Percentiles rank a stretch among this genome's conserved stretches.
phyloP scores from a whole-genome alignment of 2,888 invertebrate species.

The Thera britannica region DNA sequence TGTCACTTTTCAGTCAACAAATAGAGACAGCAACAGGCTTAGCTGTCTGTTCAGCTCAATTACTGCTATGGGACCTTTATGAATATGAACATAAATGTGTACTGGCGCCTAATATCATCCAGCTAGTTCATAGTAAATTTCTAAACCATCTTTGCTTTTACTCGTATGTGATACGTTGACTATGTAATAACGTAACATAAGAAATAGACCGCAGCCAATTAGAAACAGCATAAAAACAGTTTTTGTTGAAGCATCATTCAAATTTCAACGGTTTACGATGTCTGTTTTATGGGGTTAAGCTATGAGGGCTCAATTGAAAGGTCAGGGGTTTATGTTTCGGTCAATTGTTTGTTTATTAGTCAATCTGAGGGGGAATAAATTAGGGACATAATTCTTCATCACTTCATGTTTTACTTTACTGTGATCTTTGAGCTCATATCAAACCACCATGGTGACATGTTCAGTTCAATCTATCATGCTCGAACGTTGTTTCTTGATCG shows the following conservation, averaged over 20 bases:
- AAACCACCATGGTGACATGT: neutral
- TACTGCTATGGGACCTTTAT: too few relatives aligned
- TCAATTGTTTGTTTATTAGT: conserved; percentile 48
- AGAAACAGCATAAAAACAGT: neutral
- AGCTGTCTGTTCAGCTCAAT: too few relatives aligned
- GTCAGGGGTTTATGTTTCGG: conserved; percentile 51
- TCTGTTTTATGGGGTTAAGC: conserved; percentile 45
- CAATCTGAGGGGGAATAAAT: conserved; percentile 38
- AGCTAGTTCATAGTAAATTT: too few relatives aligned
- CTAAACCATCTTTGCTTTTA: too few relatives aligned
- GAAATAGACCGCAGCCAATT: neutral
- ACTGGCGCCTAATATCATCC: too few relatives aligned
- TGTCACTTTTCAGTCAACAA: too few relatives aligned
- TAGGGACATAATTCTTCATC: conserved; percentile 13
- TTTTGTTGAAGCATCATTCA: conserved; percentile 18
- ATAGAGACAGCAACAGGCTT: too few relatives aligned
- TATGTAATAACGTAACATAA: neutral
- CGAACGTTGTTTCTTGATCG: neutral
- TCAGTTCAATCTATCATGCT: neutral
- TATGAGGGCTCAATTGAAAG: conserved; percentile 47
- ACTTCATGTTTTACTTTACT: neutral
- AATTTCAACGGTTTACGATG: conserved; percentile 50
- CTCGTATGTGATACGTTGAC: too few relatives aligned
- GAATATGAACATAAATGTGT: too few relatives aligned
- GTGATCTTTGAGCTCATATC: neutral